Evolutionary conservation across 92 coral and sea anemone species (phyloP), one percentile per base, ranked within the genome.

Genomic region (Porites rus): DNA sequence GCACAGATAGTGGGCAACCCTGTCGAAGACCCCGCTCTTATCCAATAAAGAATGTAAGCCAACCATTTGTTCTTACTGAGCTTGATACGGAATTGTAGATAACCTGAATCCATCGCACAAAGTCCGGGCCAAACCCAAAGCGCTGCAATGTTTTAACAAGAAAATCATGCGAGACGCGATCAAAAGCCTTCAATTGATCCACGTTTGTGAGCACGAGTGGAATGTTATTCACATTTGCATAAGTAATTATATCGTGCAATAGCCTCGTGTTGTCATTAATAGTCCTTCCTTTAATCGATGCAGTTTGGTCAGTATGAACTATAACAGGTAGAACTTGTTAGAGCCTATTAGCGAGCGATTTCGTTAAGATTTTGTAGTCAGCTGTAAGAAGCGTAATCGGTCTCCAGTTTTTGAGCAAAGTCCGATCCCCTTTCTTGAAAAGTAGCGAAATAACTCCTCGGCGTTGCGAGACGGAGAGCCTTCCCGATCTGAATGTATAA

Each of bases 41-140:
- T 6, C 10, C 22, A 8, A 46, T 65, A 38, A 79, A 79, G 2
- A 74, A 59, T 1, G 84, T 64, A 8, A 79, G 28, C 84, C 84
- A 43, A 38, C 84, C 84, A 17, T 79, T 79, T 1, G 58, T 19
- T 65, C 65, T 65, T 13, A 65, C 84, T 16, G 84, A 65, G 38
- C 73, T 79, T 4, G 84, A 51, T 16, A 66, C 75, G 4, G 84
- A 38, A 51, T 51, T 51, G 24, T 78, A 78, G 10, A 78, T 38
- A 5, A 22, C 1, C 24, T 62, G 10, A 14, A 81, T 17, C 77
- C 78, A 53, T 2, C 6, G 62, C 1, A 56, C 17, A 24, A 82
- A 82, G 31, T 38, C 8, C 0, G 90, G 90, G 10, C 90, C 90
- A 61, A 87, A 87, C 16, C 70, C 88, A 52, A 82, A 61, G 10